A percentile compares a stretch with the other conserved stretches of the same genome.
phyloP scores from a whole-genome alignment of 2,113 vertebrate genomes.

The Oncorhynchus masou region DNA sequence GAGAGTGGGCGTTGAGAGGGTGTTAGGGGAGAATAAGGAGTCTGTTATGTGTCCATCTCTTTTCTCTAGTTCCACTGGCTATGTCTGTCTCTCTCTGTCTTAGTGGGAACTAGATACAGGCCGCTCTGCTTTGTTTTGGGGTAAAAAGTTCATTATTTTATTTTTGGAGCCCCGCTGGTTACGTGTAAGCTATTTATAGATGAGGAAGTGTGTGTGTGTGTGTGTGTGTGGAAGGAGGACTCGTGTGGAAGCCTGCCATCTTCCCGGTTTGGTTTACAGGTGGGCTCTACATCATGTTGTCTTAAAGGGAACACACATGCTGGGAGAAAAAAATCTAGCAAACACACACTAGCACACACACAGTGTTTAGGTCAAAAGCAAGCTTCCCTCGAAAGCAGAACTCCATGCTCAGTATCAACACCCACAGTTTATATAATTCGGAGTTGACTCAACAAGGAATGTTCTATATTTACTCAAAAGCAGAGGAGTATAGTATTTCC shows the following conservation, averaged over 20 bases:
- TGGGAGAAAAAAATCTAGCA: not conserved
- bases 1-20: not conserved
- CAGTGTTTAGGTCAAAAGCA: not conserved
- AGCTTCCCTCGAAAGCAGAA: not conserved
- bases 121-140: conserved; percentile 45
- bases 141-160: conserved; percentile 68
- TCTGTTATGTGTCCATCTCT: not conserved
- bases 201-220: conserved; percentile 3
- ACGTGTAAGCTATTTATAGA: conserved; percentile 56
- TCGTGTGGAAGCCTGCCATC: conserved; percentile 49
- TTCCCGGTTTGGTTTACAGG: conserved; percentile 19
- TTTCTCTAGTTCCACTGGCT: not conserved
- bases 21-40: not conserved
- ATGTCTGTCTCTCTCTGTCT: conserved; percentile 56
- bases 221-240: conserved; percentile 14
- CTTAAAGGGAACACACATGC: not conserved
- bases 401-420: not conserved
- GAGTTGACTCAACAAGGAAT: conserved; percentile 44
- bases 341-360: not conserved
- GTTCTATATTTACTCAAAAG: conserved; percentile 51
- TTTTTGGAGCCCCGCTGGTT: conserved; percentile 59
- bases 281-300: not conserved
- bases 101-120: conserved; percentile 45
- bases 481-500: not conserved
- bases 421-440: conserved; percentile 33